These are phyloP conservation scores for Tetrapedia diversipes DNA, from an alignment of 2,888 invertebrate species.

Conservation along the genomic window DNA sequence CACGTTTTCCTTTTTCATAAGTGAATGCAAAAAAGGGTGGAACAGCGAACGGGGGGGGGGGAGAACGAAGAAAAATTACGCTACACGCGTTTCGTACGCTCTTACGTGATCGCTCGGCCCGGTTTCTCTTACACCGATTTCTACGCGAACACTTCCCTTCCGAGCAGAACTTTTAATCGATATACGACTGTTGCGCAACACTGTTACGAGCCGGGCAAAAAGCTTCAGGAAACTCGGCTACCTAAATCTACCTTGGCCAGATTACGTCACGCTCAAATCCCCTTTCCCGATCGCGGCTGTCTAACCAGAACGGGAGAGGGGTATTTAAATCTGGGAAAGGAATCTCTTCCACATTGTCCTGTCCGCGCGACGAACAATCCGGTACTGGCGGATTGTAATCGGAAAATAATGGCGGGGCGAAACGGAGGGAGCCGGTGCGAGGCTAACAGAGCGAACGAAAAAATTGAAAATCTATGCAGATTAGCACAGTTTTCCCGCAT, in stretches of 20 bases:
- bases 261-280: slow-evolving; percentile 33
- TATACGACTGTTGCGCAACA: slow-evolving; percentile 27
- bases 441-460: not conserved
- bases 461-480: slow-evolving; percentile 13
- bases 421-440: not conserved
- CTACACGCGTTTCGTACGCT: not conserved
- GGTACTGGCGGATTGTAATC: not conserved
- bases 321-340: slow-evolving; percentile 26
- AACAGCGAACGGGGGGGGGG: too few relatives aligned
- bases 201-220: slow-evolving; percentile 14
- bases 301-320: not conserved
- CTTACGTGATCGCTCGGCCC: not conserved
- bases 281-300: slow-evolving; percentile 9
- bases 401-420: too few relatives aligned
- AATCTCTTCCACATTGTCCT: not conserved
- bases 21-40: too few relatives aligned
- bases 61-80: not conserved
- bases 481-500: slow-evolving; percentile 9
- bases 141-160: not conserved
- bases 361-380: too few relatives aligned
- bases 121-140: slow-evolving; percentile 17
- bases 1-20: too few relatives aligned
- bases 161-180: slow-evolving; percentile 19
- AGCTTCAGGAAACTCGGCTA: slow-evolving; percentile 21
- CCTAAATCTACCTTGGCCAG: slow-evolving; percentile 29